Percentiles rank a stretch among this genome's conserved stretches.
These are phyloP conservation scores for Melikaiella ostensackeni DNA, from an alignment of 2,888 invertebrate genomes.

Conservation along the genomic window DNA sequence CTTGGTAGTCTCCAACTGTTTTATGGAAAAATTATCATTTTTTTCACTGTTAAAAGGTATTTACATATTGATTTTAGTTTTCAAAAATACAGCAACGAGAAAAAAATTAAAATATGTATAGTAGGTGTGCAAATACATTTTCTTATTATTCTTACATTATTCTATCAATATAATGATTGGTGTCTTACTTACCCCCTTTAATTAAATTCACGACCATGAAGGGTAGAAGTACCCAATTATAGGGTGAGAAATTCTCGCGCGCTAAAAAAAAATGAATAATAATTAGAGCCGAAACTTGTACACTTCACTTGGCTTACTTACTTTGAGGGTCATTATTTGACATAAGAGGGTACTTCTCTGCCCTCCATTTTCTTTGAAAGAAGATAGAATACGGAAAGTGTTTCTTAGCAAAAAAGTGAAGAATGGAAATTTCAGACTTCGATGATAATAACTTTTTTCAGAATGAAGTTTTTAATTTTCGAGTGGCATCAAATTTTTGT, in stretches of 20 bases:
- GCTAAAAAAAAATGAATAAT: background rate
- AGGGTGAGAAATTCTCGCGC: too few relatives aligned
- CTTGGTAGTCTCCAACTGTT: too few relatives aligned
- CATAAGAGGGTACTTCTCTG: background rate
- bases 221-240: background rate
- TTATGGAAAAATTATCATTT: too few relatives aligned
- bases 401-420: background rate
- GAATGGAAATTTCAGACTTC: background rate
- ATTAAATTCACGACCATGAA: background rate
- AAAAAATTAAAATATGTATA: too few relatives aligned
- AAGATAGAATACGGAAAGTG: background rate
- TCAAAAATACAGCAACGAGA: too few relatives aligned
- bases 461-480: too few relatives aligned
- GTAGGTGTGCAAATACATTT: too few relatives aligned
- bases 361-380: background rate
- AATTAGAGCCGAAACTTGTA: background rate
- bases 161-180: too few relatives aligned
- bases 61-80: too few relatives aligned
- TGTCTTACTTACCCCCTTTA: background rate
- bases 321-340: background rate
- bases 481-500: too few relatives aligned
- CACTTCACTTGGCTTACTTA: background rate
- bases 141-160: too few relatives aligned
- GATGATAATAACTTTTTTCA: background rate
- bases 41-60: too few relatives aligned